Evolutionary conservation across 2,888 invertebrate species (phyloP).

Genomic region (Palloptera scutellata): DNA sequence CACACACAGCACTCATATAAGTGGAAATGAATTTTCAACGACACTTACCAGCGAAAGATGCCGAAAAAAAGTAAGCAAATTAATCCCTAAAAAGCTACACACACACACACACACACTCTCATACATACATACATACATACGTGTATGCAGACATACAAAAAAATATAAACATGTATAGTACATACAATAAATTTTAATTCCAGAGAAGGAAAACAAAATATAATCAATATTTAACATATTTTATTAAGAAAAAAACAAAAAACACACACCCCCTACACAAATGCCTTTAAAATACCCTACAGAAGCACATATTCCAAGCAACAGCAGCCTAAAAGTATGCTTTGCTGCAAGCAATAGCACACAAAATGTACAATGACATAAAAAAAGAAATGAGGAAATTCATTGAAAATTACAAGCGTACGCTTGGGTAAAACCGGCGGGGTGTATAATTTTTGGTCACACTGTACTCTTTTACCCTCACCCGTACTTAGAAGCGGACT

Average conservation of each 20-base stretch:
- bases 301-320: neutral
- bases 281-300: neutral
- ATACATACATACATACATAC: too few species aligned
- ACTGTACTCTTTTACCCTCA: neutral
- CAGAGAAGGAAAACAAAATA: neutral
- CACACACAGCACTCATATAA: neutral
- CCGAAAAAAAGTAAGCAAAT: neutral
- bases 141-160: too few species aligned
- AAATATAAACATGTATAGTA: too few species aligned
- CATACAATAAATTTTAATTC: too few species aligned
- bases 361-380: too few species aligned
- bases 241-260: conserved; percentile 1
- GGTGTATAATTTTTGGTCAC: too few species aligned
- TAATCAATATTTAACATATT: neutral
- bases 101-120: conserved; percentile 8
- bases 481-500: neutral
- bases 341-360: neutral
- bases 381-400: conserved; percentile 22
- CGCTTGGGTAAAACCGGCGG: neutral
- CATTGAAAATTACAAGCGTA: conserved; percentile 23
- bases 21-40: conserved; percentile 6
- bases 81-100: neutral
- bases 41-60: conserved; percentile 2
- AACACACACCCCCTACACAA: neutral
- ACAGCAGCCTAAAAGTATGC: neutral